Evolutionary conservation across 2,888 invertebrate genomes (phyloP).

Genomic region (Tenthredo mesomela): DNA sequence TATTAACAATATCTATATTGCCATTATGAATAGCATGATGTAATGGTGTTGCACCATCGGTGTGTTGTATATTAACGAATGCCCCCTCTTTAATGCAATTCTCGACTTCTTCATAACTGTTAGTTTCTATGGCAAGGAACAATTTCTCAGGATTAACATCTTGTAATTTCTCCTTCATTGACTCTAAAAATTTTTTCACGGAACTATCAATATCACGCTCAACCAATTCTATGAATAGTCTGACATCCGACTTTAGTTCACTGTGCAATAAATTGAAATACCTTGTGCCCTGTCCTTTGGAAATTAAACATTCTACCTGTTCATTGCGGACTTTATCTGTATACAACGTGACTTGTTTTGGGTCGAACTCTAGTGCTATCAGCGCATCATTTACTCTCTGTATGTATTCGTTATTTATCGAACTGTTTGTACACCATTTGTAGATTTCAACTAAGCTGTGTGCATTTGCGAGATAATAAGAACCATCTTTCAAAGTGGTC

Average conservation of each 20-base stretch:
- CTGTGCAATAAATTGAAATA: conserved; percentile 4
- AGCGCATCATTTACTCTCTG: background rate
- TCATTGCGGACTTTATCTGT: background rate
- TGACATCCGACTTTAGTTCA: background rate
- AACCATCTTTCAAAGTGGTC: background rate
- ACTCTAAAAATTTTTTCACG: background rate
- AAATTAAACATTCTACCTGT: background rate
- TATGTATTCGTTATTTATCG: background rate
- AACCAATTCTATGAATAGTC: background rate
- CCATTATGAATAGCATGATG: conserved; percentile 60
- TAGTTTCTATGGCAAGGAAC: conserved; percentile 12
- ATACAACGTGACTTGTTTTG: background rate
- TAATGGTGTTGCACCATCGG: conserved; percentile 58
- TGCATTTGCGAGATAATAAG: background rate
- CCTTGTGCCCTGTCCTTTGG: background rate
- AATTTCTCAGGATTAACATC: background rate
- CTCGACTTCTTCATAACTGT: conserved; percentile 1
- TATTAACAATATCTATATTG: conserved; percentile 51
- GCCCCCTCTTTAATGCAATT: background rate
- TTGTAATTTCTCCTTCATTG: background rate
- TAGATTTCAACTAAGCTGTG: conserved; percentile 6
- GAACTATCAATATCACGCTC: conserved; percentile 12
- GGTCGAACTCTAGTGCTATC: background rate
- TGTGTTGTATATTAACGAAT: background rate
- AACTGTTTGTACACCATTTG: conserved; percentile 6